Percentiles rank a stretch among this genome's conserved stretches.
These are phyloP conservation scores for Seira ritae DNA, from an alignment of 2,888 invertebrate genomes.

Conservation along the genomic window DNA sequence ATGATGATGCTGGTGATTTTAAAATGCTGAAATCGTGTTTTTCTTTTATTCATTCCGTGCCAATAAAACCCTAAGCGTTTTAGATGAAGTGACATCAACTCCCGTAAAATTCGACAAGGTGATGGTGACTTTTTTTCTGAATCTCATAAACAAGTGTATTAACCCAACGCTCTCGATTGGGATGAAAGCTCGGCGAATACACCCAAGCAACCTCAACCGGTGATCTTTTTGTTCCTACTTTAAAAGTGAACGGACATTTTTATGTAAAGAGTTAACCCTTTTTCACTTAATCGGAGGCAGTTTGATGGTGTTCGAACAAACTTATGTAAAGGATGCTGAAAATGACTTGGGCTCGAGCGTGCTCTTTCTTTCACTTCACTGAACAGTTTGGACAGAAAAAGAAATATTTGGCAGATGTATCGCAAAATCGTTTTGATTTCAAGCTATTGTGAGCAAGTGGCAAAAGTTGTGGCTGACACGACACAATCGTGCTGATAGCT, in stretches of 20 bases:
- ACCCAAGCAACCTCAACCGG: neutral
- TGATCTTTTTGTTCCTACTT: conserved; percentile 1
- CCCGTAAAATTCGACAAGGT: conserved; percentile 16
- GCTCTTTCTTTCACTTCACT: conserved; percentile 13
- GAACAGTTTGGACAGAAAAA: conserved; percentile 12
- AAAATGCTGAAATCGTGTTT: conserved; percentile 1
- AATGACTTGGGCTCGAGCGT: conserved; percentile 13
- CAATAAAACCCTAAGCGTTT: conserved; percentile 31
- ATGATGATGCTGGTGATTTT: conserved; percentile 26
- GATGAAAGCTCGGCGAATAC: neutral
- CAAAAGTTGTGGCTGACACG: conserved; percentile 5
- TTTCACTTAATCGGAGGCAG: neutral
- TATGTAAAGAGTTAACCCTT: conserved; percentile 1
- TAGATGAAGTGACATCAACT: conserved; percentile 14
- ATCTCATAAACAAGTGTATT: neutral
- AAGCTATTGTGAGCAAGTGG: conserved; percentile 43
- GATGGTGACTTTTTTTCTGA: conserved; percentile 9
- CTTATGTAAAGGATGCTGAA: conserved; percentile 41
- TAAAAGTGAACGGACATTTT: conserved; percentile 21
- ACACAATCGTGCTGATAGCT: neutral
- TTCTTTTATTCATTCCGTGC: conserved; percentile 32
- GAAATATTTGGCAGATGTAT: conserved; percentile 48
- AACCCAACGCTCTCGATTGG: neutral
- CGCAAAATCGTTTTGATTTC: neutral
- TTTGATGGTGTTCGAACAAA: conserved; percentile 7